Evolutionary conservation across 2,113 vertebrate genomes (phyloP).

Genomic region (Ciconia stormi): DNA sequence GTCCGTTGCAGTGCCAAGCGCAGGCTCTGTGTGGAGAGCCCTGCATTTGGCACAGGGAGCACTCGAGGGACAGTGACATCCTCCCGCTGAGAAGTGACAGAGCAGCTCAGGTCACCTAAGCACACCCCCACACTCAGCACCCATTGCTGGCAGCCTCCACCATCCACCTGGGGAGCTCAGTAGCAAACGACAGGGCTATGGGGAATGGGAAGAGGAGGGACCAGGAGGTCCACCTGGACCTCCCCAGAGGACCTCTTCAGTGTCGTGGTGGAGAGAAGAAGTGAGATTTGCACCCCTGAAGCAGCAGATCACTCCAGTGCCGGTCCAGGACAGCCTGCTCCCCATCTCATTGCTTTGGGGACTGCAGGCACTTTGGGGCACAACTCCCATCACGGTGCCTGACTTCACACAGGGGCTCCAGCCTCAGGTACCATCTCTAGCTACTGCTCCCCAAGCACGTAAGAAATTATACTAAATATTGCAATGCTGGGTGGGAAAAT

Average conservation of each 20-base stretch:
- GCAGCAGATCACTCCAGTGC: not conserved
- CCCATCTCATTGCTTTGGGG: not conserved
- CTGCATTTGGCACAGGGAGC: not conserved
- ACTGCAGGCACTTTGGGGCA: not conserved
- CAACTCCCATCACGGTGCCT: not conserved
- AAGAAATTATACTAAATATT: not conserved
- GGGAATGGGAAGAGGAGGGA: not conserved
- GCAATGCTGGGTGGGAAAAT: not conserved
- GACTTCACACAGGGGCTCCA: not conserved
- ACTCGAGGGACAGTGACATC: not conserved
- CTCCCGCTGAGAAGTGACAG: not conserved
- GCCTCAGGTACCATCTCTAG: not conserved
- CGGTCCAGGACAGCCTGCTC: not conserved
- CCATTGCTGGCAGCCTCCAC: not conserved
- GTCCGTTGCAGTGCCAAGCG: no score
- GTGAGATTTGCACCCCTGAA: not conserved
- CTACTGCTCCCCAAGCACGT: not conserved
- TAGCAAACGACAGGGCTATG: not conserved
- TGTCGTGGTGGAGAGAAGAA: not conserved
- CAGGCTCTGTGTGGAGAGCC: not conserved
- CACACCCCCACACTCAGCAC: not conserved
- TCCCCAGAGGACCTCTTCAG: not conserved
- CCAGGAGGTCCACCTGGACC: not conserved
- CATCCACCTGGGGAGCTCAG: not conserved
- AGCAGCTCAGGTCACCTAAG: not conserved